Evolutionary conservation across 2,888 invertebrate species (phyloP), one percentile per base, ranked within the genome.

Genomic region (Sinelater perroti): DNA sequence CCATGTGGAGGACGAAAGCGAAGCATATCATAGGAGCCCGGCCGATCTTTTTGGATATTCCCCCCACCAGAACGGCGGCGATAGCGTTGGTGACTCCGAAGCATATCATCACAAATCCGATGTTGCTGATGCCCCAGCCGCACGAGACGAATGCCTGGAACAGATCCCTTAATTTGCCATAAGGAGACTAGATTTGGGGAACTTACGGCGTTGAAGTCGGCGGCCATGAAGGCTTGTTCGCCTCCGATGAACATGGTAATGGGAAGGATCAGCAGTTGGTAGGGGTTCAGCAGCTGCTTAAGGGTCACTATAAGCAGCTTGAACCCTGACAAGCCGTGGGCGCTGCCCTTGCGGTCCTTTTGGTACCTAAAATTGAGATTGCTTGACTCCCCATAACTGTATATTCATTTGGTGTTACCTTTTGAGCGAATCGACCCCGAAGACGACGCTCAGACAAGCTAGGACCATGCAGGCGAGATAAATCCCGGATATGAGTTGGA

Each of bases 21-120:
- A 88, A 83, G 8, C 86, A 78, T 80, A 95, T 89, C 54, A 96
- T 86, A 0, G 92, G 87, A 42, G 86, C 83, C 31, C 95, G 82
- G 1, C 96, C 95, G 0, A 90, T 87, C 62, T 89, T 77, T 75
- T 91, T 93, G 50, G 90, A 89, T 17, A 94, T 72, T 0, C 87
- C 85, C 1, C 95, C 95, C 0, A 90, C 90, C 6, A 88, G 77
- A 0, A 92, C 86, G 0, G 95, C 93, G 0, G 92, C 91, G n/a
- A 93, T 75, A 0, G 95, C 93, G 72, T 95, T 94, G 65, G 89
- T 89, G 4, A 92, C 85, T 0, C 96, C 96, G 75, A 93, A 95
- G 73, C 93, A 93, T 61, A 96, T 93, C 91, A 96, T 92, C 49
- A 95, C 93, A 74, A 90, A 95, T 0, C 97, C 97, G 46, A 97